Evolutionary conservation across 2,797 vertebrate genomes (phyloP).

Genomic region (Lithobates pipiens): DNA sequence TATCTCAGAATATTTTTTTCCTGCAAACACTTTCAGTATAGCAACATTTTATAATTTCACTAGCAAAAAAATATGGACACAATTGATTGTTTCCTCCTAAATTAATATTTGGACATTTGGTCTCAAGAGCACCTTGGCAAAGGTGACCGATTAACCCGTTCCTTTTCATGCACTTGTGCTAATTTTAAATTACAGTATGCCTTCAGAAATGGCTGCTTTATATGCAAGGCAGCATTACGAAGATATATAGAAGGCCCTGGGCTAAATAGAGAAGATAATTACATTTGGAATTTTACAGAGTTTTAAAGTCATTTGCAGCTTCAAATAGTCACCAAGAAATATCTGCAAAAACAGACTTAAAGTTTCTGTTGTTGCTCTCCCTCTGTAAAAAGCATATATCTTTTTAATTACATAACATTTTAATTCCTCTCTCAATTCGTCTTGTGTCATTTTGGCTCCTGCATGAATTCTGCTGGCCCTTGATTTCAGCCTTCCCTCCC

Average conservation of each 20-base stretch:
- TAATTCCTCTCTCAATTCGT: constrained; percentile 77
- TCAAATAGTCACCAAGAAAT: constrained; percentile 91
- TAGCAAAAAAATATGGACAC: too few relatives aligned
- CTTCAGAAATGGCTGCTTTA: constrained; percentile 92
- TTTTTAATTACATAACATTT: constrained; percentile 68
- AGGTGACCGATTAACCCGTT: constrained; percentile 47
- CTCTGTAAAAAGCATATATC: constrained; percentile 68
- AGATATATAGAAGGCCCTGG: constrained; percentile 96
- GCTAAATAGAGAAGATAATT: constrained; percentile 99
- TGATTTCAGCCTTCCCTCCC: constrained; percentile 45
- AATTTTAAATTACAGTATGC: constrained; percentile 78
- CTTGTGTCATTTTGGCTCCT: constrained; percentile 62
- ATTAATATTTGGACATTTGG: neutral
- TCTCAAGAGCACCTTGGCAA: constrained; percentile 18
- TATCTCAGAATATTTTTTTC: too few relatives aligned
- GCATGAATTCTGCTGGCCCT: constrained; percentile 49
- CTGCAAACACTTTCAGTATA: too few relatives aligned
- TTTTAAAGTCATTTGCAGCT: constrained; percentile 97
- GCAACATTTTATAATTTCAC: too few relatives aligned
- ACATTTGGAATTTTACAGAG: constrained; percentile 99
- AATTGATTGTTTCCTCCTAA: too few relatives aligned
- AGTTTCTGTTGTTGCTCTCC: constrained; percentile 80
- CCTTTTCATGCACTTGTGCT: constrained; percentile 2
- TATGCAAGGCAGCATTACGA: constrained; percentile 91
- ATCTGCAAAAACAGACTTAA: constrained; percentile 90